phyloP scores from a whole-genome alignment of 2,113 vertebrate species.

The Dipodomys merriami region DNA sequence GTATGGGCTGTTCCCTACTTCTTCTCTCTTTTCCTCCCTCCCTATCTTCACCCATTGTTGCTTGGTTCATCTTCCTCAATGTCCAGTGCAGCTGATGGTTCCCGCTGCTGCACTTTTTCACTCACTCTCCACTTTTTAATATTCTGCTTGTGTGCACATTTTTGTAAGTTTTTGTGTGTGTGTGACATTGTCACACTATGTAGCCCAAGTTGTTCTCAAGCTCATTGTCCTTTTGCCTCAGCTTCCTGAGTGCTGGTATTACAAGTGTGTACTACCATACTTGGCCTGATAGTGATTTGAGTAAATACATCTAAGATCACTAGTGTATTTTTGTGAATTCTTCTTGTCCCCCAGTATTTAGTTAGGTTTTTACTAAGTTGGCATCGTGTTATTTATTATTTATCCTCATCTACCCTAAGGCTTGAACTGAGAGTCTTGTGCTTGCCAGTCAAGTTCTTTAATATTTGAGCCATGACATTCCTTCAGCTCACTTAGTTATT shows the following conservation, averaged over 20 bases:
- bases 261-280: background rate
- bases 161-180: background rate
- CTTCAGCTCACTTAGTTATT: background rate
- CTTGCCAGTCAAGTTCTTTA: background rate
- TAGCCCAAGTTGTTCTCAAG: background rate
- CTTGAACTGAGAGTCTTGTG: no score
- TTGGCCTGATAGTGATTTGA: background rate
- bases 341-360: background rate
- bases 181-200: background rate
- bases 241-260: background rate
- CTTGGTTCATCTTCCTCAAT: no score
- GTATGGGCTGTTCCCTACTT: no score
- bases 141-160: background rate
- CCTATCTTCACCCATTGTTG: no score
- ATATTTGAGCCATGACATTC: no score
- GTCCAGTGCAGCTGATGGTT: no score
- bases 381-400: background rate
- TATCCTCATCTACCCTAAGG: background rate
- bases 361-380: background rate
- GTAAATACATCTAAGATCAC: background rate
- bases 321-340: conserved; percentile 4
- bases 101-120: no score
- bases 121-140: no score
- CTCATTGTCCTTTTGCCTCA: background rate
- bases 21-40: no score